These are phyloP conservation scores for Penaeus chinensis DNA, from an alignment of 1,140 invertebrate genomes.

Conservation along the genomic window DNA sequence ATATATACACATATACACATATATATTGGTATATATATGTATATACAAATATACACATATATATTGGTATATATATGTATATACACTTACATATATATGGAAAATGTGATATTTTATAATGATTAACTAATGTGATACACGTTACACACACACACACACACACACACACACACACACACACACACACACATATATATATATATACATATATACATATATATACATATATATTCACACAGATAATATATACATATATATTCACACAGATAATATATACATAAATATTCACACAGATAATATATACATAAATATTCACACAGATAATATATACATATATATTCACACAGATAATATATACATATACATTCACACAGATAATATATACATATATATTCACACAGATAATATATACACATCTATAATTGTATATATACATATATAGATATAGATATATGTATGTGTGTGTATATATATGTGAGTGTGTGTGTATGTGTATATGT, in stretches of 20 bases:
- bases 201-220: not conserved
- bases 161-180: not conserved
- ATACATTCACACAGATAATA: not conserved
- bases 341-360: not conserved
- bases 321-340: conserved; percentile 18
- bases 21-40: conserved; percentile 8
- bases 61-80: not conserved
- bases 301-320: not conserved
- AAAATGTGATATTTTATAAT: not conserved
- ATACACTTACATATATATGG: not conserved
- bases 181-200: not conserved
- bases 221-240: not conserved
- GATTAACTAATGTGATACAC: not conserved
- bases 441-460: not conserved
- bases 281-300: not conserved
- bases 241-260: conserved; percentile 2
- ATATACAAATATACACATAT: conserved; percentile 11
- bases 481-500: not conserved
- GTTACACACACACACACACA: not conserved
- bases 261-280: conserved; percentile 1
- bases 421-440: not conserved
- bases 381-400: not conserved
- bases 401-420: not conserved
- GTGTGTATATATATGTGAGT: conserved; percentile 6
- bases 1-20: not conserved